Conservation (phyloP, 2,888 invertebrate genomes). For the Andrena haemorrhoa region DNA sequence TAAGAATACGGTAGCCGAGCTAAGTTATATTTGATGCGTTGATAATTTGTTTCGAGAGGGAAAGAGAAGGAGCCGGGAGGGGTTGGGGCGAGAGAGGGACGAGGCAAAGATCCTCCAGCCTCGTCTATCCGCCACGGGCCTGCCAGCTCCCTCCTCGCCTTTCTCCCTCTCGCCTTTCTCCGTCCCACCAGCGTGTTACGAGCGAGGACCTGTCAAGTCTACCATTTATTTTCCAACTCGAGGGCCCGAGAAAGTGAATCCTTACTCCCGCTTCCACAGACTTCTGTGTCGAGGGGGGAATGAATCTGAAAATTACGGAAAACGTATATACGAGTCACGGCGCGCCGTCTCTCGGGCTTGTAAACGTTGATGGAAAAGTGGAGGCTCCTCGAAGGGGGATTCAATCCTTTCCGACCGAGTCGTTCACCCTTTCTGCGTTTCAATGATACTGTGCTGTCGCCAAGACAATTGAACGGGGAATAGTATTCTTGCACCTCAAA, state of each 20-base stretch:
- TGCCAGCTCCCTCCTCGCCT: constrained; percentile 42
- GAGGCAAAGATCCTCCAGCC: constrained; percentile 22
- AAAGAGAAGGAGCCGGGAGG: constrained; percentile 31
- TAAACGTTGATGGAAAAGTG: constrained; percentile 37
- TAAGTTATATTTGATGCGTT: constrained; percentile 84
- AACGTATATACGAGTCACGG: constrained; percentile 38
- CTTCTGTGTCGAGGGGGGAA: constrained; percentile 52
- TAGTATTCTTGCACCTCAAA: background rate
- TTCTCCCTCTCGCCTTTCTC: constrained; percentile 30
- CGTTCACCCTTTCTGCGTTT: background rate
- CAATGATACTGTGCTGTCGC: background rate
- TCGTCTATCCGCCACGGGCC: constrained; percentile 43
- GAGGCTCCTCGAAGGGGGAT: constrained; percentile 11
- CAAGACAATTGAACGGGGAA: background rate
- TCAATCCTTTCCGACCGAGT: constrained; percentile 13
- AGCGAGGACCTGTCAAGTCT: constrained; percentile 73
- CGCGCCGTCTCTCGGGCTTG: background rate
- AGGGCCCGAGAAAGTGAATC: constrained; percentile 65
- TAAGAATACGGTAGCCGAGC: constrained; percentile 82
- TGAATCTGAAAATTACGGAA: constrained; percentile 55
- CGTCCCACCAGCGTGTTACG: constrained; percentile 41
- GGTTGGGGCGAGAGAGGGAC: background rate
- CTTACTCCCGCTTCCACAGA: constrained; percentile 42
- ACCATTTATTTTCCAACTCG: constrained; percentile 78
- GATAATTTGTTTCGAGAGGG: constrained; percentile 82